Evolutionary conservation across 2,888 invertebrate species (phyloP).

Genomic region (Dusona sp.): DNA sequence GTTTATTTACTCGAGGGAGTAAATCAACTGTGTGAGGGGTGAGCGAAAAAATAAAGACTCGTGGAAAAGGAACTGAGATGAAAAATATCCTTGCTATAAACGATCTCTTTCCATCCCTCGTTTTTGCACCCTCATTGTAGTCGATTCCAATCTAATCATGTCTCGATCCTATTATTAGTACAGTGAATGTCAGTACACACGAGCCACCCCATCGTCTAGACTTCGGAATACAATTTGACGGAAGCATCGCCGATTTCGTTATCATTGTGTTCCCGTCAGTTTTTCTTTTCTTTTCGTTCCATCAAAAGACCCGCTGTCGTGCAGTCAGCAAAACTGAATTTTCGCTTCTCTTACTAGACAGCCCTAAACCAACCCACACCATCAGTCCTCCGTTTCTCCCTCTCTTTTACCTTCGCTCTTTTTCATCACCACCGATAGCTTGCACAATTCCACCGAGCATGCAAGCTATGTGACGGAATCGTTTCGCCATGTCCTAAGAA

Average conservation of each 20-base stretch:
- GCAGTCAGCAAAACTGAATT: slow-evolving; percentile 10
- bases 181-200: slow-evolving; percentile 38
- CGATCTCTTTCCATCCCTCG: slow-evolving; percentile 2
- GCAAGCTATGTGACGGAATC: slow-evolving; percentile 41
- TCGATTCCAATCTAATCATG: slow-evolving; percentile 26
- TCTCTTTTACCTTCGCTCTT: not conserved
- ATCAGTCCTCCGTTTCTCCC: not conserved
- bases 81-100: slow-evolving; percentile 33
- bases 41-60: slow-evolving; percentile 34
- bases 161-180: slow-evolving; percentile 62
- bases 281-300: slow-evolving; percentile 29
- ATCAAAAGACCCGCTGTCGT: slow-evolving; percentile 13
- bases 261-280: slow-evolving; percentile 52
- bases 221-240: slow-evolving; percentile 51
- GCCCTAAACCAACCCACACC: not conserved
- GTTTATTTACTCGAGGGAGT: slow-evolving; percentile 15
- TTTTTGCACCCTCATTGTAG: slow-evolving; percentile 9
- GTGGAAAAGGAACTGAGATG: slow-evolving; percentile 36
- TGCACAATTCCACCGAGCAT: not conserved
- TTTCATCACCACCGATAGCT: not conserved
- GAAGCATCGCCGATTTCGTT: slow-evolving; percentile 27
- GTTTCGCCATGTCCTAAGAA: slow-evolving; percentile 41
- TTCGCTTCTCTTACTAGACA: slow-evolving; percentile 3
- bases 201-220: slow-evolving; percentile 4
- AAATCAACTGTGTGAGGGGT: slow-evolving; percentile 27